Base-by-base conservation (phyloP, 1,140 invertebrate species). In the Drosophila mayri region DNA sequence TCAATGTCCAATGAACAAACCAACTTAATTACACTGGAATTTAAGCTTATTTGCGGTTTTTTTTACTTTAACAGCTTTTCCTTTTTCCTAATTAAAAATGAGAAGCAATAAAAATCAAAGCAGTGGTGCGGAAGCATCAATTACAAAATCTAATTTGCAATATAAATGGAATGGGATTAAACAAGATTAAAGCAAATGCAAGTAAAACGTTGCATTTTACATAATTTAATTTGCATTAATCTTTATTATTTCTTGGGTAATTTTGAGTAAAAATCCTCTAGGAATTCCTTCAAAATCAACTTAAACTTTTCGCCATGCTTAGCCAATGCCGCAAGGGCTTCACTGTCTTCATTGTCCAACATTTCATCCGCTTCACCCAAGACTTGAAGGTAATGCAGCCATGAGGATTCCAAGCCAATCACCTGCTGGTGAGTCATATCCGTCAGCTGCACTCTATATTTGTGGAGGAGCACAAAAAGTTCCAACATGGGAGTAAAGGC, bases 391-490 rank as follows among this genome's bases (percentile, higher is more conserved):
- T 92, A 92, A 8, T 82, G 79, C 65, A 91, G 41, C 91, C 91
- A 92, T 10, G 68, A 70, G 2, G 46, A 12, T 16, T 90, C 81
- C 44, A 92, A 28, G 0, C 75, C 78, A 28, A 73, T 43, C 8
- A 92, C 62, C 55, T 90, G 83, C 22, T 79, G 37, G 16, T 73
- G 72, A 2, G 75, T 85, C 6, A 59, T 43, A 3, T 88, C 83
- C 5, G 64, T 32, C 35, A 92, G 22, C 18, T 77, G 43, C 1
- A 92, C 85, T 8, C 84, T 72, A 44, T 91, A 92, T 52, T 90
- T 91, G 47, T 86, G 90, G 9, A 92, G 61, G 3, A 91, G 75
- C 8, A 91, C 85, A 59, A 92, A 92, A 5, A 92, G 65, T 52
- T 85, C 90, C 30, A 90, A 40, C 67, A 92, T 86, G 3, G 75